These are phyloP conservation scores for Drosophila nr. perissopoda DNA, from an alignment of 2,888 invertebrate species.

Conservation along the genomic window DNA sequence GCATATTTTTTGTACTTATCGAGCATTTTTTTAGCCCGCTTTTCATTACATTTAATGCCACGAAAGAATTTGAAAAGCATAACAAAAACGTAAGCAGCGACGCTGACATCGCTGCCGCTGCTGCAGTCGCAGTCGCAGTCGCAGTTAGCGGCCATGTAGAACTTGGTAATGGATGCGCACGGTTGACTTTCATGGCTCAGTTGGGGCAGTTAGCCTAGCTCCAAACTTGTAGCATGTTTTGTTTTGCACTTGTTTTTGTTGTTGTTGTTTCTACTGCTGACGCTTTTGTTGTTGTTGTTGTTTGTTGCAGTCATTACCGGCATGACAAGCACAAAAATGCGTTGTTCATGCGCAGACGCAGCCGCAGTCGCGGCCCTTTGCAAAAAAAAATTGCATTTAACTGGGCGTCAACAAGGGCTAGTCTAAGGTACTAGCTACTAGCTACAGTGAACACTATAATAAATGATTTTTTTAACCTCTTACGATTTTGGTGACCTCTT, in stretches of 20 bases:
- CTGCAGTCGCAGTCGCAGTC: constrained; percentile 19
- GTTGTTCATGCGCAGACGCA: constrained; percentile 72
- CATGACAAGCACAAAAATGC: constrained; percentile 82
- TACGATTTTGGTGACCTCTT: no score
- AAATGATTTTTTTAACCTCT: neutral
- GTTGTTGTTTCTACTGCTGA: constrained; percentile 7
- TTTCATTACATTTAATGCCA: constrained; percentile 79
- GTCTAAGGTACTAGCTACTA: constrained; percentile 34
- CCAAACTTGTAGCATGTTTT: constrained; percentile 71
- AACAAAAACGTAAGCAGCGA: constrained; percentile 56
- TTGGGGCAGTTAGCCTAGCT: constrained; percentile 76
- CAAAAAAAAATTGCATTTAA: constrained; percentile 70
- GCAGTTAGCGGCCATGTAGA: constrained; percentile 63
- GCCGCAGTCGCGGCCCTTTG: constrained; percentile 33
- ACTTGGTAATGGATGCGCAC: constrained; percentile 73
- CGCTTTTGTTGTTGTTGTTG: constrained; percentile 6
- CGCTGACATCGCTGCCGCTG: neutral
- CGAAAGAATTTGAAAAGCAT: constrained; percentile 78
- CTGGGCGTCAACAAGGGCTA: constrained; percentile 67
- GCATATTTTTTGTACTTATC: constrained; percentile 63
- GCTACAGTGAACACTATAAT: neutral
- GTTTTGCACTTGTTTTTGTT: constrained; percentile 38
- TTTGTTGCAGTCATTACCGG: constrained; percentile 78
- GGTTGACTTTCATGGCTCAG: constrained; percentile 83
- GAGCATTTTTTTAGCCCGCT: constrained; percentile 73